Base-by-base conservation (phyloP, 2,113 vertebrate species). In the Mormyrus iriodes region DNA sequence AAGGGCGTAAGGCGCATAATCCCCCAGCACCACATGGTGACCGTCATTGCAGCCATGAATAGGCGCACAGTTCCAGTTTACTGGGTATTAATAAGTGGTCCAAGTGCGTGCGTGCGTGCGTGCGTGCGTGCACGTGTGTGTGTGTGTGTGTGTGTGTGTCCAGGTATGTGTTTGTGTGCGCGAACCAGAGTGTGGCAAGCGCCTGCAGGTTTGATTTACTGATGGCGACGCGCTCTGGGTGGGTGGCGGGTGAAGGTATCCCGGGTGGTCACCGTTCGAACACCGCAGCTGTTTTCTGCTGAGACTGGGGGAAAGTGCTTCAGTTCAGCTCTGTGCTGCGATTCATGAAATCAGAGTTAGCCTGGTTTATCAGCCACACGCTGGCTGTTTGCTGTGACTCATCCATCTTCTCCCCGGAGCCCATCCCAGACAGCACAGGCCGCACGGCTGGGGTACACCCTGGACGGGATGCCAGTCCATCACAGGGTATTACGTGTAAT, bases 21-120 rank as follows among this genome's bases (percentile, higher is more conserved):
- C 44, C 58, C 61, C 44, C 48, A 27, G 39, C 58, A 27, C 35
- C 85, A 79, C 31, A 69, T 21, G 42, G 35, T 48, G 27, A n/a
- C 48, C 44, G 21, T 61, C 55, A 35, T 42, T 24, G 24, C 58
- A 39, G 55, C 58, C 39, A 86, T 90, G 86, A 90, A 90, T 90
- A 51, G 86, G 31, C 6, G 65, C 89, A 88, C 86, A 90, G 89
- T 88, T 82, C 84, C 27, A 55, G 86, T 49, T 89, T 89, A 86
- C 84, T 51, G 88, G 39, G 82, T 53, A 42, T 61, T 86, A 86
- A 69, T 89, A 86, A 69, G 89, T 55, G 82, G 61, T 27, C 24
- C 49, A 44, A 48, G 87, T 49, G 87, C n/a, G 46, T 76, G 58
- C 51, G 87, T 49, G 42, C 48, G 19, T 46, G 42, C 0, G 7